Evolutionary conservation across 2,888 invertebrate species (phyloP).

Genomic region (Chalcis sispes): DNA sequence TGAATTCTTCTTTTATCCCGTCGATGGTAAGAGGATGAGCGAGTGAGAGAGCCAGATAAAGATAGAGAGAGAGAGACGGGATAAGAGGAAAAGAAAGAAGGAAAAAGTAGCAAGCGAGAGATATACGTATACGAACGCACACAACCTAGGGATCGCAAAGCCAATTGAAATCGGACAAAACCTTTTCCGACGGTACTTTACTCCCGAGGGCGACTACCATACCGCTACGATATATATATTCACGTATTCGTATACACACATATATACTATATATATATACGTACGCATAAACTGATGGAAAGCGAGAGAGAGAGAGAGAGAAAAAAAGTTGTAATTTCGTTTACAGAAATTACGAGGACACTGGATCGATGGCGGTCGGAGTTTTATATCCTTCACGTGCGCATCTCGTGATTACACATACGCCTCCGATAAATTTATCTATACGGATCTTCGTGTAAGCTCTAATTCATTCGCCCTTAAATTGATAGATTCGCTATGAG

Average conservation of each 20-base stretch:
- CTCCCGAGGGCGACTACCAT: conserved; percentile 24
- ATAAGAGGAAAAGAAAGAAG: background rate
- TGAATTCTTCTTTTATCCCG: conserved; percentile 20
- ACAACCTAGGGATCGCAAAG: conserved; percentile 38
- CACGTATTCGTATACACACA: too few species aligned
- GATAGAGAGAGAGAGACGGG: background rate
- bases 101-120: conserved; percentile 6
- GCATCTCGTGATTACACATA: background rate
- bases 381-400: background rate
- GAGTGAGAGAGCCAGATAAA: background rate
- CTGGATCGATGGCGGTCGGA: conserved; percentile 44
- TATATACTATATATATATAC: conserved; percentile 3
- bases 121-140: background rate
- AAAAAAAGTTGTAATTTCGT: conserved; percentile 58
- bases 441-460: background rate
- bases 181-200: conserved; percentile 53
- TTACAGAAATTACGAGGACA: conserved; percentile 58
- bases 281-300: too few species aligned
- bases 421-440: background rate
- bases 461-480: too few species aligned
- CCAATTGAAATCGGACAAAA: conserved; percentile 62
- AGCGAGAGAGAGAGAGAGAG: background rate
- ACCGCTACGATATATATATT: background rate
- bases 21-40: background rate
- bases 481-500: too few species aligned